These are phyloP conservation scores for Atlantisia rogersi DNA, from an alignment of 2,113 vertebrate genomes.

Conservation along the genomic window DNA sequence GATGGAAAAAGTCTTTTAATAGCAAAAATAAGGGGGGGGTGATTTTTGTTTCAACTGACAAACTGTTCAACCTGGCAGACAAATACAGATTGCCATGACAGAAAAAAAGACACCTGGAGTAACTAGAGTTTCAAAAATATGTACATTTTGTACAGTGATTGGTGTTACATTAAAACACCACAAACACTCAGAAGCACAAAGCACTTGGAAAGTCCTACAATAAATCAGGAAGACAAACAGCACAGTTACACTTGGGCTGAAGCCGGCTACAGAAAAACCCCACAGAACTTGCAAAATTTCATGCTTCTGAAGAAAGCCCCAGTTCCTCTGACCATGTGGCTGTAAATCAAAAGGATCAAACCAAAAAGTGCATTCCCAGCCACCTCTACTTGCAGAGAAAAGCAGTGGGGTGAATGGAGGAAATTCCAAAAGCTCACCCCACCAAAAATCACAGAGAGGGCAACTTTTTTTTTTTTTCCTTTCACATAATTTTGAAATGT, in stretches of 20 bases:
- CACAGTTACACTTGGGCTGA: neutral
- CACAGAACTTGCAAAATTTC: neutral
- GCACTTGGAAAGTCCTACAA: neutral
- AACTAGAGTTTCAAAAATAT: neutral
- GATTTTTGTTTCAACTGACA: neutral
- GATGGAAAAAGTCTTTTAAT: neutral
- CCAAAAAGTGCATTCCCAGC: neutral
- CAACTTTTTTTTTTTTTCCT: neutral
- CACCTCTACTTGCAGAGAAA: neutral
- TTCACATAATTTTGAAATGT: neutral
- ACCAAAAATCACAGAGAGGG: neutral
- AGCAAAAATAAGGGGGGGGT: neutral
- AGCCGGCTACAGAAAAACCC: neutral
- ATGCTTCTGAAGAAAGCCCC: neutral
- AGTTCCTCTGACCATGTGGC: neutral
- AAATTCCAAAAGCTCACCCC: neutral
- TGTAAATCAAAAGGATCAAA: neutral
- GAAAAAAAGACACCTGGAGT: neutral
- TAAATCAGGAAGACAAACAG: neutral
- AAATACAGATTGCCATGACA: neutral
- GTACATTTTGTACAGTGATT: neutral
- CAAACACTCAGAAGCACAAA: neutral
- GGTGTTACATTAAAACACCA: neutral
- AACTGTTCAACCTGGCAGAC: neutral
- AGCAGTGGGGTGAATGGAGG: rapidly evolving